These are phyloP conservation scores for Daubentonia madagascariensis DNA, from an alignment of 2,113 vertebrate species.

Conservation along the genomic window DNA sequence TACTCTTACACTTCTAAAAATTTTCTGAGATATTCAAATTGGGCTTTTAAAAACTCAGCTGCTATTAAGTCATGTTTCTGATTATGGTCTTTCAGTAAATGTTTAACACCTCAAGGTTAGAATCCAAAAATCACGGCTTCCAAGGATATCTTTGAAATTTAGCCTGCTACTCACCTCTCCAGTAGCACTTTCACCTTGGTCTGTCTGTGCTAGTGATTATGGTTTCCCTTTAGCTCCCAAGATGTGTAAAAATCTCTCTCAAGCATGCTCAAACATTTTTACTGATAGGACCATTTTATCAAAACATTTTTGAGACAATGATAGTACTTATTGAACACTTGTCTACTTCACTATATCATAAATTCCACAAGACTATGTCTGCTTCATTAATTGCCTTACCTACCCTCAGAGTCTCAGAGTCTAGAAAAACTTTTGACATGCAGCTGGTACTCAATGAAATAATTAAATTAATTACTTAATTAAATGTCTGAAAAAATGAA, in stretches of 20 bases:
- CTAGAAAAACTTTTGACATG: neutral
- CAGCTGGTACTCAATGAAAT: neutral
- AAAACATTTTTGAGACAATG: neutral
- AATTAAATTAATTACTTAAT: neutral
- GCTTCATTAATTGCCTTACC: neutral
- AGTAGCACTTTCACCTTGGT: neutral
- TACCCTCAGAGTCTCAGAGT: neutral
- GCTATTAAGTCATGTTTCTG: neutral
- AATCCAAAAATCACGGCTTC: neutral
- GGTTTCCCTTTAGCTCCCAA: neutral
- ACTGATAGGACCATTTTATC: neutral
- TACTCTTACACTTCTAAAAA: neutral
- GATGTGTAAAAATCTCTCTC: neutral
- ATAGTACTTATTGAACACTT: neutral
- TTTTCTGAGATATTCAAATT: neutral
- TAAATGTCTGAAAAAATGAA: neutral
- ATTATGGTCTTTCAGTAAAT: neutral
- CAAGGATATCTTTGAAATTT: neutral
- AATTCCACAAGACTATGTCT: neutral
- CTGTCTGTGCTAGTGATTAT: neutral
- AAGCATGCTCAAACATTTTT: neutral
- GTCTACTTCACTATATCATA: neutral
- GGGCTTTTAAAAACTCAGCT: neutral
- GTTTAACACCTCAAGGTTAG: neutral
- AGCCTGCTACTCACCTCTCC: accelerated